phyloP scores from a whole-genome alignment of 2,888 invertebrate genomes.

The Alloplasta piceator region DNA sequence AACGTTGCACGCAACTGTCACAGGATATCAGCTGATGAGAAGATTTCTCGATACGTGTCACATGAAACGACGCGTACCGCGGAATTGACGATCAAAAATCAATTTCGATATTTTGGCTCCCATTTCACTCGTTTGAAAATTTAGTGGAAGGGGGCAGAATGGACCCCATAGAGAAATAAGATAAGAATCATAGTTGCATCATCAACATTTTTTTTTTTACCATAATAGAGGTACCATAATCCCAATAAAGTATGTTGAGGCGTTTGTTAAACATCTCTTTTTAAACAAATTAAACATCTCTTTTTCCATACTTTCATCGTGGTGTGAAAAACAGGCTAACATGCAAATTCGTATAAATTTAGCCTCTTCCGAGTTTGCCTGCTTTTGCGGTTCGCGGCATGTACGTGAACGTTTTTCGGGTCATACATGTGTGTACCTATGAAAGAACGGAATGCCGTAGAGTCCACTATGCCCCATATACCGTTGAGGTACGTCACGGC shows the following conservation, averaged over 20 bases:
- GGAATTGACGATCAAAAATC: constrained; percentile 1
- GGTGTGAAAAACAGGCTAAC: constrained; percentile 36
- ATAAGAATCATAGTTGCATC: too few relatives aligned
- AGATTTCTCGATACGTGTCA: constrained; percentile 55
- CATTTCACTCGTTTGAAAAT: background rate
- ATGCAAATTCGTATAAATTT: constrained; percentile 59
- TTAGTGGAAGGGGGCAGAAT: too few relatives aligned
- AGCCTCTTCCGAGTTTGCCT: constrained; percentile 54
- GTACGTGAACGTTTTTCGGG: background rate
- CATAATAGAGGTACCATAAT: too few relatives aligned
- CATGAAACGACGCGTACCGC: background rate
- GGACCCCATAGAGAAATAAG: too few relatives aligned
- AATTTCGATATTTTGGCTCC: background rate
- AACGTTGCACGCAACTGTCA: constrained; percentile 54
- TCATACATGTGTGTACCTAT: constrained; percentile 13
- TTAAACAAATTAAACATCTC: constrained; percentile 40
- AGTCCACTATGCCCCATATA: constrained; percentile 66
- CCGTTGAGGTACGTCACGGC: constrained; percentile 34
- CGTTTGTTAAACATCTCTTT: too few relatives aligned
- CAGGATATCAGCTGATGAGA: constrained; percentile 55
- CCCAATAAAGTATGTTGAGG: too few relatives aligned
- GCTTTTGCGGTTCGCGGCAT: constrained; percentile 37
- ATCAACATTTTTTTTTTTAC: too few relatives aligned
- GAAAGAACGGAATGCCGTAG: constrained; percentile 70
- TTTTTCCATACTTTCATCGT: constrained; percentile 24